Evolutionary conservation across 2,113 vertebrate genomes (phyloP), one percentile per base, ranked within the genome.

Genomic region (Phalacrocorax brasilianus): DNA sequence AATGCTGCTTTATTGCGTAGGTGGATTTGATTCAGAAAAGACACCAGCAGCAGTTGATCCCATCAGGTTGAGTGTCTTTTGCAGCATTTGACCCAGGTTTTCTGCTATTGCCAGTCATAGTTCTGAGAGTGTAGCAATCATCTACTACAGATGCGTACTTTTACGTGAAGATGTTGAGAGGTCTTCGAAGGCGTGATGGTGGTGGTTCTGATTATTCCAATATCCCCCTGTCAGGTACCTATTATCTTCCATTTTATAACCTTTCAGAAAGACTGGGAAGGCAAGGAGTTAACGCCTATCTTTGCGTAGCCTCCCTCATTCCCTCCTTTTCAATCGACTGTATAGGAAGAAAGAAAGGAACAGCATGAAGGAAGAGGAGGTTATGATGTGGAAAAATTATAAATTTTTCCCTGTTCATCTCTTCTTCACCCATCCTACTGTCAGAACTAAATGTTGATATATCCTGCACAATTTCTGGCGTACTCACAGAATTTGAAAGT

Each of bases 361-460:
- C 28, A 76, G 6, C 53, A 11, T 73, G 70, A 93, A 89, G 70
- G 62, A 72, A 52, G 50, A 78, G 26, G 44, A 82, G 32, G 50
- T 90, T 92, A 62, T 89, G 86, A 66, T 91, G 61, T 93, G 84
- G 90, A 95, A 96, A 58, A 92, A 89, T 75, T 32, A 78, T 6
- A 33, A 58, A 0, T 85, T 94, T 96, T 66, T 81, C 49, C 52
- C 35, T 84, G 40, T 75, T 91, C 2, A 0, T 76, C 52, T 91
- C 52, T 9, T 75, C 35, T 94, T 76, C 53, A 72, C 66, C 83
- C 27, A 47, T 88, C 88, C 80, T 82, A 4, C 47, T 85, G 53
- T 92, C 85, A 91, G 72, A 87, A 78, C 49, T 89, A 65, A 87
- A 49, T 53, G 56, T 76, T 92, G 76, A 58, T 95, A 16, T 49